phyloP scores from a whole-genome alignment of 1,140 invertebrate genomes.

The Meteorus sp. region DNA sequence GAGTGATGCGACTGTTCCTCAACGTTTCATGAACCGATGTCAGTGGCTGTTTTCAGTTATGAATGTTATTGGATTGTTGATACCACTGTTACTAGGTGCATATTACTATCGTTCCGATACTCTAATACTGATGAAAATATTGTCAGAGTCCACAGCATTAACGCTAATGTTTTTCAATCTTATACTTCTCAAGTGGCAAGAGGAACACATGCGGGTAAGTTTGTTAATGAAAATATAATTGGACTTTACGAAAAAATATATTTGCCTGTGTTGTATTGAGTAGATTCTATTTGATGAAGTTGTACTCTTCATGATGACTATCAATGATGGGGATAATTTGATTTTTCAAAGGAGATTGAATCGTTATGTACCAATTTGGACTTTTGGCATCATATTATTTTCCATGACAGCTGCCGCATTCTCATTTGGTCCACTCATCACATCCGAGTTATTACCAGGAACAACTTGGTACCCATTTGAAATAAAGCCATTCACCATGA shows the following conservation, averaged over 20 bases:
- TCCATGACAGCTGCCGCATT: constrained; percentile 10
- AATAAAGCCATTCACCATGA: constrained; percentile 21
- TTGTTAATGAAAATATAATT: too few relatives aligned
- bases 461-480: constrained; percentile 41
- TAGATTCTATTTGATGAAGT: too few relatives aligned
- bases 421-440: constrained; percentile 7
- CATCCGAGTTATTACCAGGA: constrained; percentile 17
- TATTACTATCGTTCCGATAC: constrained; percentile 12
- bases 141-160: constrained; percentile 34
- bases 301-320: too few relatives aligned
- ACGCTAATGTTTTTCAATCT: constrained; percentile 31
- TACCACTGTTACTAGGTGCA: constrained; percentile 27
- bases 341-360: constrained; percentile 14
- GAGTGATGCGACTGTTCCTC: neutral
- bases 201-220: constrained; percentile 30
- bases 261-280: constrained; percentile 3
- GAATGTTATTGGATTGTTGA: constrained; percentile 15
- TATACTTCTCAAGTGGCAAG: constrained; percentile 27
- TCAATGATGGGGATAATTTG: too few relatives aligned
- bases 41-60: constrained; percentile 1
- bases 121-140: constrained; percentile 26
- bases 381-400: constrained; percentile 10
- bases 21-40: neutral
- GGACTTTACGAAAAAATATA: too few relatives aligned
- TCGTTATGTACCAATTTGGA: constrained; percentile 10